A percentile compares a stretch with the other conserved stretches of the same genome.
Conservation (phyloP, 2,888 invertebrate genomes). For the Drosophila tanythrix region DNA sequence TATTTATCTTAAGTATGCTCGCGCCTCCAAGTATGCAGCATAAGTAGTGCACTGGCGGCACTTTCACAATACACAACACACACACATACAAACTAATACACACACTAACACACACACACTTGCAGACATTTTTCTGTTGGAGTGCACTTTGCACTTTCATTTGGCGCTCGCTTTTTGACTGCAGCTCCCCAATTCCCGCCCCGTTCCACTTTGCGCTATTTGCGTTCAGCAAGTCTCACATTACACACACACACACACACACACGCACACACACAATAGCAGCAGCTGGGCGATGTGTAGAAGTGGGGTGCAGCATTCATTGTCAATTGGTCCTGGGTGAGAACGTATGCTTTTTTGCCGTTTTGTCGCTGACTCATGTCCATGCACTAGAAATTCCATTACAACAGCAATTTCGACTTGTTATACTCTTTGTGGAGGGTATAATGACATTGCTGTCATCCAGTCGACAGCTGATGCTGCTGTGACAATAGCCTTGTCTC, state of each 20-base stretch:
- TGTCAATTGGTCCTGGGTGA: conserved; percentile 59
- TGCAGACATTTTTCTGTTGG: conserved; percentile 26
- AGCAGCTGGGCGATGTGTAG: neutral
- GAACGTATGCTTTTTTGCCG: conserved; percentile 52
- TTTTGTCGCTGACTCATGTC: conserved; percentile 71
- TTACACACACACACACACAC: conserved; percentile 43
- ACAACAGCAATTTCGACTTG: conserved; percentile 64
- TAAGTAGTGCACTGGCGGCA: conserved; percentile 52
- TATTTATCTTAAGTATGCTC: conserved; percentile 71
- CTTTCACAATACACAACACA: conserved; percentile 22
- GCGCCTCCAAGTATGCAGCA: conserved; percentile 65
- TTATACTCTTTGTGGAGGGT: conserved; percentile 50
- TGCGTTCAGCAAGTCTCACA: conserved; percentile 68
- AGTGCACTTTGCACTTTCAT: conserved; percentile 80
- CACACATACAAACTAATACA: conserved; percentile 9
- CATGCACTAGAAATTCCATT: conserved; percentile 76
- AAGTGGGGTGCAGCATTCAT: conserved; percentile 47
- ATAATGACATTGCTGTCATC: conserved; percentile 55
- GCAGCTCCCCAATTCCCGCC: conserved; percentile 26
- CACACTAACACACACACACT: conserved; percentile 13
- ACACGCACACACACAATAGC: conserved; percentile 14
- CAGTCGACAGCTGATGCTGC: conserved; percentile 13
- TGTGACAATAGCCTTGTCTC: conserved; percentile 21
- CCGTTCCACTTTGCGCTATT: conserved; percentile 67
- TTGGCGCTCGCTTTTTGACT: conserved; percentile 76